A percentile compares a stretch with the other conserved stretches of the same genome.
Conservation (phyloP, 2,797 vertebrate species). For the Myripristis murdjan region DNA sequence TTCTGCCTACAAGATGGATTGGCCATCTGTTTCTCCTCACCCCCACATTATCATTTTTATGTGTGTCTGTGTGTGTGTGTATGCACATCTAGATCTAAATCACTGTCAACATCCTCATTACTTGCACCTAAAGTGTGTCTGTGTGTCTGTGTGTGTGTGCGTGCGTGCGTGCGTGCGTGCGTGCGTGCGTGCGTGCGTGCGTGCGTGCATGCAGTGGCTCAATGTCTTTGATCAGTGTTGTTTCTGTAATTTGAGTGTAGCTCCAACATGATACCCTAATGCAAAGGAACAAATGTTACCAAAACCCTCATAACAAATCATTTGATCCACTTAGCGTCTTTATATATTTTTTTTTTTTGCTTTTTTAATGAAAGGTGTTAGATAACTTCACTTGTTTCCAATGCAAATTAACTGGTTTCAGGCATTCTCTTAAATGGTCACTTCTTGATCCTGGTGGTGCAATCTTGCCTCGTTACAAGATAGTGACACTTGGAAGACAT, state of each 20-base stretch:
- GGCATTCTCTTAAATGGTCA: neutral
- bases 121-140: constrained; percentile 20
- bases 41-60: constrained; percentile 16
- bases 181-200: too few relatives aligned
- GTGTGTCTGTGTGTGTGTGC: constrained; percentile 37
- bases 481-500: constrained; percentile 3
- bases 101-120: constrained; percentile 42
- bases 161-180: too few relatives aligned
- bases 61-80: constrained; percentile 4
- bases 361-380: too few relatives aligned
- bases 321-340: too few relatives aligned
- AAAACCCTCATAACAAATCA: too few relatives aligned
- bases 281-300: neutral
- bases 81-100: constrained; percentile 38
- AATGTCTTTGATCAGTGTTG: constrained; percentile 21
- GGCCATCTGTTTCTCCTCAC: constrained; percentile 18
- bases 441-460: constrained; percentile 8
- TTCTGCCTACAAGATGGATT: constrained; percentile 34
- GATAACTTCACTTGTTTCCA: neutral
- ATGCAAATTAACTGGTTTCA: too few relatives aligned
- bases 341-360: too few relatives aligned
- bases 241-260: constrained; percentile 29
- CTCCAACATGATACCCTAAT: constrained; percentile 6
- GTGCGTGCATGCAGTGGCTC: too few relatives aligned
- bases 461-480: neutral